Percentiles rank a stretch among this genome's conserved stretches.
These are phyloP conservation scores for Halichondria panicea DNA, from an alignment of 37 sponge, comb jelly and placozoan species.

Conservation along the genomic window DNA sequence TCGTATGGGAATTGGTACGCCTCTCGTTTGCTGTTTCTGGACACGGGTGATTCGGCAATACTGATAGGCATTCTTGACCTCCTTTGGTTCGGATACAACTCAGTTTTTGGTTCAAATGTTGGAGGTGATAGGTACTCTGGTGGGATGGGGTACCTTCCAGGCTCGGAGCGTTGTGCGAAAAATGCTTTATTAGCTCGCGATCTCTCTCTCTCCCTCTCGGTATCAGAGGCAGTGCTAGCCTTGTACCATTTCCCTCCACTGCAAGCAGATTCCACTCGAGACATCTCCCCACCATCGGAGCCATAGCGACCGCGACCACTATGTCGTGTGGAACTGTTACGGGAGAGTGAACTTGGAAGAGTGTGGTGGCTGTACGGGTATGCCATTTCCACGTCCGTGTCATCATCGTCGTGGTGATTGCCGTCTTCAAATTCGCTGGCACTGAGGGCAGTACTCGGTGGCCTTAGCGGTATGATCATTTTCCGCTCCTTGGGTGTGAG, in stretches of 20 bases:
- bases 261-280: background rate
- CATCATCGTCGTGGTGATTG: background rate
- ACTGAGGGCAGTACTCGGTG: constrained; percentile 35
- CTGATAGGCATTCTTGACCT: no score
- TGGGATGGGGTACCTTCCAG: background rate
- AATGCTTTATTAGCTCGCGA: background rate
- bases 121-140: constrained; percentile 19
- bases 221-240: constrained; percentile 39
- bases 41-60: constrained; percentile 1
- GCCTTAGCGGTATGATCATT: constrained; percentile 38
- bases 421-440: constrained; percentile 16
- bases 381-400: constrained; percentile 32
- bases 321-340: background rate
- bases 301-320: background rate
- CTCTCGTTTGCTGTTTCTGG: no score
- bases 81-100: no score
- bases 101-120: no score
- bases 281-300: constrained; percentile 2
- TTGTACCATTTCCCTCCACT: constrained; percentile 54
- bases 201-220: constrained; percentile 28
- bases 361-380: constrained; percentile 8
- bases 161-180: background rate
- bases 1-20: no score
- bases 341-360: background rate
- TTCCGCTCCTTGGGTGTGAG: constrained; percentile 55